Base-by-base conservation (phyloP, 2,888 invertebrate genomes). In the Pasiphila rectangulata region DNA sequence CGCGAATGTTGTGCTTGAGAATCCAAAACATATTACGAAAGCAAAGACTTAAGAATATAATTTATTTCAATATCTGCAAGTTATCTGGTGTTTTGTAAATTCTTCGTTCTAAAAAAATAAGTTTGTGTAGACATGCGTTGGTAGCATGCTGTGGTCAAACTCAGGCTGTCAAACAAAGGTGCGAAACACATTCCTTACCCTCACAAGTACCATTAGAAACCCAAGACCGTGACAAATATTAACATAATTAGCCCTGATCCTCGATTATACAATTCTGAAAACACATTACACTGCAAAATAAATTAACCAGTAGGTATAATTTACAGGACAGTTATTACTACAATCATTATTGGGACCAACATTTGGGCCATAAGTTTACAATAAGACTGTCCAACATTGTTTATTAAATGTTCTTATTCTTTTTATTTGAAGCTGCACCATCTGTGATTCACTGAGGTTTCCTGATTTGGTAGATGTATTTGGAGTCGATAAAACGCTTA, bases 181-280 rank as follows among this genome's bases (percentile, higher is more conserved):
- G 16, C 48, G 29, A 29, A 43, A 34, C 20, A 25, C 16, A 24
- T 46, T 39, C 40, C 5, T 12, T 20, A 40, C 27, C 30, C 29
- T 46, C 32, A 35, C 39, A 46, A 38, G 24, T 43, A 32, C 9
- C 41, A 43, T 39, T 40, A 36, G 46, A 48, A 44, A 17, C 25
- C 24, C 10, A 24, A 45, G 35, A 48, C 34, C 52, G 41, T 13
- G 39, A 29, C 41, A 40, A 16, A 40, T 30, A 46, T 53, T 44
- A 24, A 25, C 30, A 35, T 46, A 54, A 52, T 46, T 45, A 25
- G 17, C 10, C 7, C 13, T 24, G 13, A 30, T 36, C 15, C 10
- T 25, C 10, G 20, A 36, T 25, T 35, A 7, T 21, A 20, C 15
- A 27, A 35, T 34, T 15, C 30, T 3, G 13, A 15, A 30, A 21